These are phyloP conservation scores for Sialia sialis DNA, from an alignment of 2,113 vertebrate genomes.

Conservation along the genomic window DNA sequence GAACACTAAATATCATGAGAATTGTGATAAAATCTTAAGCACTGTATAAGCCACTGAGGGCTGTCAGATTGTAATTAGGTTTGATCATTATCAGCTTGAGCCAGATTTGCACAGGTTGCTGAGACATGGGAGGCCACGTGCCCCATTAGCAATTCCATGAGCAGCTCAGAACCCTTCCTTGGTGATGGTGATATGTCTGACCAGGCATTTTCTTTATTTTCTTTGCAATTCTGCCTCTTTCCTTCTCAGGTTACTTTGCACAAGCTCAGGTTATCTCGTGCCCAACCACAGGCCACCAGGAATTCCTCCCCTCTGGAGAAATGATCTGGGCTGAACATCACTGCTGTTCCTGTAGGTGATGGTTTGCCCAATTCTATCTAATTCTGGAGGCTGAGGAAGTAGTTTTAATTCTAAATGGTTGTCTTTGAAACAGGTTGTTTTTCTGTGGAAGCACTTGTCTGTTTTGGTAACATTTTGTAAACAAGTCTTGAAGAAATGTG, in stretches of 20 bases:
- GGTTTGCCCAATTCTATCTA: not conserved
- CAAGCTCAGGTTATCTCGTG: not conserved
- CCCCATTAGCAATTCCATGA: not conserved
- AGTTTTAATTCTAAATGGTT: not conserved
- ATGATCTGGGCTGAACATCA: not conserved
- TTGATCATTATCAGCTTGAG: slow-evolving; percentile 8
- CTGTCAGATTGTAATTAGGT: slow-evolving; percentile 22
- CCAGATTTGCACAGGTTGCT: not conserved
- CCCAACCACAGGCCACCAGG: not conserved
- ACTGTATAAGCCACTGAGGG: not conserved
- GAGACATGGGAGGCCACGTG: not conserved
- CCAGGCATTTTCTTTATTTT: not conserved
- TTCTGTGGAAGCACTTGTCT: not conserved
- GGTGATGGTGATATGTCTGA: not conserved
- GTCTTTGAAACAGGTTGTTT: not conserved
- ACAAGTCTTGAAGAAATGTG: not conserved
- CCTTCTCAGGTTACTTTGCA: not conserved
- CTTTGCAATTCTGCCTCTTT: not conserved
- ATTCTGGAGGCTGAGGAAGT: not conserved
- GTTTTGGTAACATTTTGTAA: not conserved
- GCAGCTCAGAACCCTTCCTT: not conserved
- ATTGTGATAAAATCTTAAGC: slow-evolving; percentile 29
- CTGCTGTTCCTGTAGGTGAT: not conserved
- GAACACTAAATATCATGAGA: not conserved
- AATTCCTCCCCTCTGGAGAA: not conserved